A percentile compares a stretch with the other conserved stretches of the same genome.
Evolutionary conservation across 2,888 invertebrate genomes (phyloP).

Genomic region (Phaonia tiefii): DNA sequence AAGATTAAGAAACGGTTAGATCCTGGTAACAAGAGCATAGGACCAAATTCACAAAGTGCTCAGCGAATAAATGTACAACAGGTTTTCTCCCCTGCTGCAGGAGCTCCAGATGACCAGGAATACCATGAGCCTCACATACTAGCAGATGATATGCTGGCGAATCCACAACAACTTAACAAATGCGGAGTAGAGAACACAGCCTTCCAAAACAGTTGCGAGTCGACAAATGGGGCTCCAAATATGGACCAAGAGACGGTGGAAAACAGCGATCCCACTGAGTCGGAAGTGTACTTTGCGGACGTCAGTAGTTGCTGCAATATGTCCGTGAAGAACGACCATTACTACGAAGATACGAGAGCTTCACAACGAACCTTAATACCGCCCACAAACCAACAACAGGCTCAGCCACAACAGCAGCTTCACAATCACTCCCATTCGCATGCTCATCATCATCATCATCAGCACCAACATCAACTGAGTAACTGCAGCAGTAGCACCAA

Average conservation of each 20-base stretch:
- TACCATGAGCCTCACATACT: conserved; percentile 76
- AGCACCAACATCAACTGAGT: conserved; percentile 56
- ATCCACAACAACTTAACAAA: conserved; percentile 67
- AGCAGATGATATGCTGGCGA: conserved; percentile 48
- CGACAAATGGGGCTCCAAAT: conserved; percentile 42
- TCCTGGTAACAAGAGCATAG: conserved; percentile 80
- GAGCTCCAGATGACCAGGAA: conserved; percentile 71
- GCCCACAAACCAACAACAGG: conserved; percentile 69
- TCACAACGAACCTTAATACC: conserved; percentile 60
- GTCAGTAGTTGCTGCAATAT: conserved; percentile 92
- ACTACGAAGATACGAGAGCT: conserved; percentile 76
- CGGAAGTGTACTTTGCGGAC: conserved; percentile 92
- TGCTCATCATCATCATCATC: conserved; percentile 66
- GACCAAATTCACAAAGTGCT: conserved; percentile 74
- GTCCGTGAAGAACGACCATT: conserved; percentile 83
- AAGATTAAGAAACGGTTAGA: conserved; percentile 82
- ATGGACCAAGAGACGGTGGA: conserved; percentile 69
- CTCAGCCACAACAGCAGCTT: conserved; percentile 59
- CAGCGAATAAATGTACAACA: conserved; percentile 81
- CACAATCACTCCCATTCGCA: conserved; percentile 59
- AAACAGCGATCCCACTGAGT: conserved; percentile 85
- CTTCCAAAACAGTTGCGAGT: conserved; percentile 86
- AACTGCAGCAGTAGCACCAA: conserved; percentile 74
- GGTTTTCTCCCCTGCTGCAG: conserved; percentile 72
- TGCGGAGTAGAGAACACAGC: conserved; percentile 90